Percentiles rank a stretch among this genome's conserved stretches.
These are phyloP conservation scores for Calliphora vomitoria DNA, from an alignment of 2,888 invertebrate species.

Conservation along the genomic window DNA sequence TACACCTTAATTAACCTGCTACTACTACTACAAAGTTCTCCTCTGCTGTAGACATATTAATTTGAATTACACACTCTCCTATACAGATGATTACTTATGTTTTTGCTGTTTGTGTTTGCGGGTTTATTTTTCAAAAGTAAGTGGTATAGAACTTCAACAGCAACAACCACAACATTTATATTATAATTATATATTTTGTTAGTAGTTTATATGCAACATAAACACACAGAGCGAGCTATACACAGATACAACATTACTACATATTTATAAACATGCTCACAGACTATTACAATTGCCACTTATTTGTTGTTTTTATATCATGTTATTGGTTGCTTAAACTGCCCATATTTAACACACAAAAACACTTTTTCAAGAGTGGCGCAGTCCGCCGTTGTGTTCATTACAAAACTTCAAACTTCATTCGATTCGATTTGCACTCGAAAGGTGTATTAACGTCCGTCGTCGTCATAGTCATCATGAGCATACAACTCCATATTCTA, in stretches of 20 bases:
- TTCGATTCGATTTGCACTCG: conserved; percentile 31
- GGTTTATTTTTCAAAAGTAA: conserved; percentile 33
- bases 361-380: conserved; percentile 52
- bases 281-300: conserved; percentile 60
- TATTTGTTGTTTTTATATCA: conserved; percentile 68
- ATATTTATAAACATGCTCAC: neutral
- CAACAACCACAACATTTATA: conserved; percentile 58
- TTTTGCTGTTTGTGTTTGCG: conserved; percentile 17
- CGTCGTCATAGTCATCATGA: conserved; percentile 11
- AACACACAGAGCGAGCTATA: neutral
- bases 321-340: conserved; percentile 73
- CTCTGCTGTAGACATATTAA: conserved; percentile 17
- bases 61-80: conserved; percentile 36
- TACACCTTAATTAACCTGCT: too few relatives aligned
- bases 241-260: neutral
- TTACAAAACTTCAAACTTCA: conserved; percentile 40
- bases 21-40: too few relatives aligned
- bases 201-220: conserved; percentile 52
- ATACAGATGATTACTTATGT: conserved; percentile 33
- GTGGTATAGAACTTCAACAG: conserved; percentile 48
- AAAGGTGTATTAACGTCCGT: conserved; percentile 40
- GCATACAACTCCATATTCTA: conserved; percentile 33
- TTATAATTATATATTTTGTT: conserved; percentile 69
- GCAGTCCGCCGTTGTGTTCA: conserved; percentile 43
- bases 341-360: conserved; percentile 73